A percentile compares a stretch with the other conserved stretches of the same genome.
These are phyloP conservation scores for Protosalanx chinensis DNA, from an alignment of 2,797 vertebrate genomes.

Conservation along the genomic window DNA sequence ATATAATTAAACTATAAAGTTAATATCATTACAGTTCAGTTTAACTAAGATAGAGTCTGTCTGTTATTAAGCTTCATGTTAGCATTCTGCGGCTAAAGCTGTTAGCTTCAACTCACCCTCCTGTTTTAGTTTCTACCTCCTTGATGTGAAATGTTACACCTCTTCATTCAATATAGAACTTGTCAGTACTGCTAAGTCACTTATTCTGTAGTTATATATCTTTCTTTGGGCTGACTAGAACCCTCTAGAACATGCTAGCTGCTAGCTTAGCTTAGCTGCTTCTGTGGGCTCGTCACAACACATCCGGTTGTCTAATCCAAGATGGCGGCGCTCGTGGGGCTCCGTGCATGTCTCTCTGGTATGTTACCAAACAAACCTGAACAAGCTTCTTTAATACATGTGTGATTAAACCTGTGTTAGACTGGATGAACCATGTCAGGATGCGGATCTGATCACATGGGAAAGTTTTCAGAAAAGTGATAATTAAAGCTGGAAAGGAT, in stretches of 20 bases:
- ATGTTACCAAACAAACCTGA: constrained; percentile 28
- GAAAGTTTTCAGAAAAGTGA: not conserved
- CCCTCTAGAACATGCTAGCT: constrained; percentile 63
- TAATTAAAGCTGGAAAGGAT: constrained; percentile 14
- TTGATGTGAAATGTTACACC: not conserved
- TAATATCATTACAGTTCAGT: too few relatives aligned
- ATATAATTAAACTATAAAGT: too few relatives aligned
- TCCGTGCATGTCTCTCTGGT: constrained; percentile 76
- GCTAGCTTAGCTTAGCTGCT: constrained; percentile 7
- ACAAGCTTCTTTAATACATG: not conserved
- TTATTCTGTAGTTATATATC: not conserved
- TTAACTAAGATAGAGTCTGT: too few relatives aligned
- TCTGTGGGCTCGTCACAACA: not conserved
- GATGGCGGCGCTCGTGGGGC: constrained; percentile 74
- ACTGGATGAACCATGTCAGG: too few relatives aligned
- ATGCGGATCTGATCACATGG: too few relatives aligned
- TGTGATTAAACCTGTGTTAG: too few relatives aligned
- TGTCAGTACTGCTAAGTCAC: not conserved
- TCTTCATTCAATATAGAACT: not conserved
- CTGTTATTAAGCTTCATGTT: not conserved
- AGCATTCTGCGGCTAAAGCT: too few relatives aligned
- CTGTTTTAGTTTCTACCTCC: not conserved
- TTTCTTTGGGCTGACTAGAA: constrained; percentile 28
- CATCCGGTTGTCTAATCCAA: constrained; percentile 45
- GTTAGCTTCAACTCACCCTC: not conserved